Conservation (phyloP, 2,113 vertebrate genomes). For the Varanus salvator region DNA sequence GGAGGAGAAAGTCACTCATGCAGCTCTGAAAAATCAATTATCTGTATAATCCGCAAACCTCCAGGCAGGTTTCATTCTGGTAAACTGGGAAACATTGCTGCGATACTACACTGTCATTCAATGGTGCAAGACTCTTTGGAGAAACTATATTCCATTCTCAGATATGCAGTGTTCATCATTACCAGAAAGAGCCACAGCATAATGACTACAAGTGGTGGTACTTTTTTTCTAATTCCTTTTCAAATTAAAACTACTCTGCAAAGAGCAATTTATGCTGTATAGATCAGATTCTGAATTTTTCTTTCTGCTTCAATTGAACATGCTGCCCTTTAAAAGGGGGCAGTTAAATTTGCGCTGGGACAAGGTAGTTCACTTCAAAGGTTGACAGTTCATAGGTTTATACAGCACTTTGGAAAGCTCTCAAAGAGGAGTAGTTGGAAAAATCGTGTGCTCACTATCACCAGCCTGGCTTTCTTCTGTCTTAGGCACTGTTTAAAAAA, state of each 20-base stretch:
- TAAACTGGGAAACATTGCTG: neutral
- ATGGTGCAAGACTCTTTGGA: neutral
- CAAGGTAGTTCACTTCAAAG: neutral
- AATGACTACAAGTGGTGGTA: neutral
- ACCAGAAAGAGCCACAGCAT: neutral
- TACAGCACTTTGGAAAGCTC: slow-evolving; percentile 14
- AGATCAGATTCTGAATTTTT: neutral
- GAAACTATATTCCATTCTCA: neutral
- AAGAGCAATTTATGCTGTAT: neutral
- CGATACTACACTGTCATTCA: neutral
- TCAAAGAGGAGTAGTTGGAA: slow-evolving; percentile 12
- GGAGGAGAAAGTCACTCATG: neutral
- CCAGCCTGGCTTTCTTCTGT: neutral
- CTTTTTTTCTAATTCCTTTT: neutral
- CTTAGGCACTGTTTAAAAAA: slow-evolving; percentile 6
- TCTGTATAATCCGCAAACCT: neutral
- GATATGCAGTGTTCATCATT: neutral
- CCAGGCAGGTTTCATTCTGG: neutral
- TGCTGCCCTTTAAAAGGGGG: neutral
- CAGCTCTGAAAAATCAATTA: neutral
- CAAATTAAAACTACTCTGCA: slow-evolving; percentile 4
- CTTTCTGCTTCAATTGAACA: neutral
- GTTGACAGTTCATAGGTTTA: slow-evolving; percentile 10
- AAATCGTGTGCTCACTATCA: neutral
- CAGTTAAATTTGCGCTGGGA: neutral